These are phyloP conservation scores for Elephas maximus DNA, from an alignment of 2,113 vertebrate species.

Conservation along the genomic window DNA sequence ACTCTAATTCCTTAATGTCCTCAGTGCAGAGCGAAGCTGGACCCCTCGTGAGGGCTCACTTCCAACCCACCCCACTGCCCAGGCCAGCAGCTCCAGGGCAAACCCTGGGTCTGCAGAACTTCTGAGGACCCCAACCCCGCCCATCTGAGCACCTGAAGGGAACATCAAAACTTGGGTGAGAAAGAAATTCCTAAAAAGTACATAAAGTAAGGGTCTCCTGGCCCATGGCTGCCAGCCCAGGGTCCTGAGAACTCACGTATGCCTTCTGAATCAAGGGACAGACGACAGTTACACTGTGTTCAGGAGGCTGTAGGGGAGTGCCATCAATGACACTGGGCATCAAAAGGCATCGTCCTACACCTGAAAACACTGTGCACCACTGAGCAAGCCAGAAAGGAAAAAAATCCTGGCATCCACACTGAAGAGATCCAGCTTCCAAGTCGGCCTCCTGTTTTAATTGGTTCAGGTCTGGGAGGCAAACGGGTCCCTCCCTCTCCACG, in stretches of 20 bases:
- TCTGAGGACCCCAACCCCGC: background rate
- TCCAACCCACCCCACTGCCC: background rate
- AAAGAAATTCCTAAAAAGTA: constrained; percentile 62
- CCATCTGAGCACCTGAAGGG: background rate
- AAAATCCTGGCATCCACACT: constrained; percentile 75
- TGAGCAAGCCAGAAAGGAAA: constrained; percentile 48
- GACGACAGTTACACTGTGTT: background rate
- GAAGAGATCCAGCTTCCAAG: constrained; percentile 80
- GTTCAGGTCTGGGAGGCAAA: constrained; percentile 84
- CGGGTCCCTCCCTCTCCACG: constrained; percentile 74
- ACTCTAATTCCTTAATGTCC: background rate
- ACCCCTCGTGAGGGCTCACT: background rate
- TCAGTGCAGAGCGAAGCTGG: background rate
- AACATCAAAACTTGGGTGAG: constrained; percentile 53
- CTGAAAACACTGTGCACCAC: background rate
- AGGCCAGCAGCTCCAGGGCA: background rate
- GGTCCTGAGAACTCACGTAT: background rate
- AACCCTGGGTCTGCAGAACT: background rate
- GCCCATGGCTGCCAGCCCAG: background rate
- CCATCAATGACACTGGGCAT: background rate
- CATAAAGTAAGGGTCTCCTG: background rate
- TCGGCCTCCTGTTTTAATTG: constrained; percentile 87
- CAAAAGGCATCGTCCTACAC: background rate
- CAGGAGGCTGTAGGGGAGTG: accelerated
- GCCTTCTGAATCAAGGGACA: background rate